phyloP scores from a whole-genome alignment of 2,888 invertebrate species.

The Metalampra italica region DNA sequence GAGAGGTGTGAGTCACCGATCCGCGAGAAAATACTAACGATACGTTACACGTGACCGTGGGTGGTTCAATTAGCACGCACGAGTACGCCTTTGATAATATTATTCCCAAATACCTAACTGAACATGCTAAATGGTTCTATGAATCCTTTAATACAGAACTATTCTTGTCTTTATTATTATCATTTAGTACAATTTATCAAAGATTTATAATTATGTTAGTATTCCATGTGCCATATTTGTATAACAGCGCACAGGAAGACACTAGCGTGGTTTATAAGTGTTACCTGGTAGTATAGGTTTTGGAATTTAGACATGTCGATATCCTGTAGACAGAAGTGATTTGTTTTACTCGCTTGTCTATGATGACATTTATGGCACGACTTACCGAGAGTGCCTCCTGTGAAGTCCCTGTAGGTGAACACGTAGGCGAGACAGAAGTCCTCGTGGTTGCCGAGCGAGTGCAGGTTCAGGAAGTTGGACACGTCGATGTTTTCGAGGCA shows the following conservation, averaged over 20 bases:
- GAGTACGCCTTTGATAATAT: not conserved
- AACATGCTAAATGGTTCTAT: too few species aligned
- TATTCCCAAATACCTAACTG: too few species aligned
- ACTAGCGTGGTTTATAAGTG: too few species aligned
- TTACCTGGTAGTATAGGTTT: too few species aligned
- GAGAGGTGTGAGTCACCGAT: not conserved
- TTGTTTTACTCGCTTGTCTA: not conserved
- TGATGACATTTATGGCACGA: not conserved
- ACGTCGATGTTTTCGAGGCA: constrained; percentile 99
- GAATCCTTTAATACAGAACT: too few species aligned
- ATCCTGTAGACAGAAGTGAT: too few species aligned
- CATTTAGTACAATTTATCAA: too few species aligned
- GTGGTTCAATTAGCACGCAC: not conserved
- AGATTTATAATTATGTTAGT: too few species aligned
- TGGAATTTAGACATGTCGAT: too few species aligned
- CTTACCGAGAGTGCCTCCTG: constrained; percentile 92
- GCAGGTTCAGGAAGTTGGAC: constrained; percentile 98
- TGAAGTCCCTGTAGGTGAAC: constrained; percentile 98
- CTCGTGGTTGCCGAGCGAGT: constrained; percentile 97
- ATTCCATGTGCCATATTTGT: too few species aligned
- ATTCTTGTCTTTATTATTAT: too few species aligned
- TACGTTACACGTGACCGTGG: not conserved
- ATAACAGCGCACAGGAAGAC: too few species aligned
- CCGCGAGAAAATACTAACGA: not conserved
- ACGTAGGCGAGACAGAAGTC: constrained; percentile 99